A percentile compares a stretch with the other conserved stretches of the same genome.
Conservation (phyloP, 2,888 invertebrate species). For the Pherbina coryleti region DNA sequence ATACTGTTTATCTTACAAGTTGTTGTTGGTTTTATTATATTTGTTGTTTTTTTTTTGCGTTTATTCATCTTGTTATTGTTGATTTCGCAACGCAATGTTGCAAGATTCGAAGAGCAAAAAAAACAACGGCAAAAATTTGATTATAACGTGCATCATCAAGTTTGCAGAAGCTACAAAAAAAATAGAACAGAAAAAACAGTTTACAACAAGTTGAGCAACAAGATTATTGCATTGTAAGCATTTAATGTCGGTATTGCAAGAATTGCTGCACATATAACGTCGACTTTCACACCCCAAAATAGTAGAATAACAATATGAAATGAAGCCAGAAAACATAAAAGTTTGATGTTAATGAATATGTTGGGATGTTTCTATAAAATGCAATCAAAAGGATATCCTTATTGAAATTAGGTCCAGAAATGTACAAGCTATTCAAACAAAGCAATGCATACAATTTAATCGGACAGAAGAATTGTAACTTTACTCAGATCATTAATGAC, state of each 20-base stretch:
- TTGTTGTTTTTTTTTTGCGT: not conserved
- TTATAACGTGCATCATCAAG: slow-evolving; percentile 5
- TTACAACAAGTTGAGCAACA: not conserved
- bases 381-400: no score
- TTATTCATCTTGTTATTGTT: not conserved
- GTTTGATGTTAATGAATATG: no score
- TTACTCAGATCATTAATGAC: no score
- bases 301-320: not conserved
- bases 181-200: not conserved
- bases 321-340: no score
- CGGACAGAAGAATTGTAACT: no score
- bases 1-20: not conserved
- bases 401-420: no score
- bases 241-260: not conserved
- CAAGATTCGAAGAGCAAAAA: slow-evolving; percentile 2
- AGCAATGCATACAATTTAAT: no score
- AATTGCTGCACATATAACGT: not conserved
- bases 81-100: not conserved
- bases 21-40: not conserved
- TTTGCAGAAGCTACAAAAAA: not conserved
- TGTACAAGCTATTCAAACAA: no score
- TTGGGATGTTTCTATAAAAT: no score
- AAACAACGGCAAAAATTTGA: not conserved
- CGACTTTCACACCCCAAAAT: not conserved
- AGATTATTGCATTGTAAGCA: not conserved